phyloP scores from a whole-genome alignment of 2,797 vertebrate species.

The Todus mexicanus region DNA sequence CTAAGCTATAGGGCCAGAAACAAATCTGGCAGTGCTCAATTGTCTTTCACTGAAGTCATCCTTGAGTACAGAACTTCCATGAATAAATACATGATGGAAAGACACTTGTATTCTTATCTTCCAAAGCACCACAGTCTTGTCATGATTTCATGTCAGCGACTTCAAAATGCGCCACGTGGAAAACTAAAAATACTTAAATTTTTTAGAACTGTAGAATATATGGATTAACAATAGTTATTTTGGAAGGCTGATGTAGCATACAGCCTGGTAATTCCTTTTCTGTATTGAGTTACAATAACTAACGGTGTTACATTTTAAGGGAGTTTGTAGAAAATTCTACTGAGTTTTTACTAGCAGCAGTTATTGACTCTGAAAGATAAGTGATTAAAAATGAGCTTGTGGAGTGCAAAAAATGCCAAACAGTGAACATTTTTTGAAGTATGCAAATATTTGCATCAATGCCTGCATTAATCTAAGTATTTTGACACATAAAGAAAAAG shows the following conservation, averaged over 20 bases:
- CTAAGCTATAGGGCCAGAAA: not conserved
- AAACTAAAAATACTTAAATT: not conserved
- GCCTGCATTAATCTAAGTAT: not conserved
- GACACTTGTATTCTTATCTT: not conserved
- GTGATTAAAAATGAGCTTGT: not conserved
- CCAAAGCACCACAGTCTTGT: not conserved
- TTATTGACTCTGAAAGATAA: not conserved
- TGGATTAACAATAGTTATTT: not conserved
- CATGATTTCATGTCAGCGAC: not conserved
- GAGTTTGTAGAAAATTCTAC: not conserved
- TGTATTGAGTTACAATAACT: not conserved
- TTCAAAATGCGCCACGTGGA: not conserved
- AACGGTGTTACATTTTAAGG: not conserved
- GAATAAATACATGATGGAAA: not conserved
- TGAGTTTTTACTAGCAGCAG: not conserved
- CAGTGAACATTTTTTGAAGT: not conserved
- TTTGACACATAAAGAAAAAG: slow-evolving; percentile 9
- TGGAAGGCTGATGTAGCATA: not conserved
- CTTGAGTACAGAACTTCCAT: not conserved
- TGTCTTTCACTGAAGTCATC: not conserved
- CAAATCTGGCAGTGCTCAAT: not conserved
- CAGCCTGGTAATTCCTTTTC: not conserved
- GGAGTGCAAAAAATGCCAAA: not conserved
- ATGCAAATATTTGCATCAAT: slow-evolving; percentile 2
- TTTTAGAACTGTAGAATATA: not conserved